These are phyloP conservation scores for Chrysogorgia sp. DNA, from an alignment of 92 coral and sea anemone genomes.

Conservation along the genomic window DNA sequence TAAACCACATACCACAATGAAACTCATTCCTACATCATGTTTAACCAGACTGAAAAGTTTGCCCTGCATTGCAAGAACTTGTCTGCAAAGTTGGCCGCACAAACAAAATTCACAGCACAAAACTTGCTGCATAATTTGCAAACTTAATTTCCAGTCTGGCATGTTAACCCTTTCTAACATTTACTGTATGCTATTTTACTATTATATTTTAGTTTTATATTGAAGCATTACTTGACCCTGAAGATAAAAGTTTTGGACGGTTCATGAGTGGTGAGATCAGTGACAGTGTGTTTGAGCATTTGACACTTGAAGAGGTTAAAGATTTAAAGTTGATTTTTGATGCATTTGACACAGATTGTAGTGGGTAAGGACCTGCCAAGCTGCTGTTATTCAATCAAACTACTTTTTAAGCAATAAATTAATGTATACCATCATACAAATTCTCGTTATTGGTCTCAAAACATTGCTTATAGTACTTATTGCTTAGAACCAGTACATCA, in stretches of 20 bases:
- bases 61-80: not conserved
- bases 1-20: too few species aligned
- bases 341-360: slow-evolving; percentile 89
- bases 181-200: not conserved
- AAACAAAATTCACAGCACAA: not conserved
- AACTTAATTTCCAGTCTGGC: not conserved
- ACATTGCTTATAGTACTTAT: not conserved
- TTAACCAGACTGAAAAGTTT: too few species aligned
- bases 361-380: slow-evolving; percentile 87
- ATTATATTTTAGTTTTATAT: not conserved
- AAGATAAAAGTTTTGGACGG: slow-evolving; percentile 68
- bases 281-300: slow-evolving; percentile 77
- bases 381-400: too few species aligned
- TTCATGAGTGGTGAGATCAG: slow-evolving; percentile 91
- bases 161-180: not conserved
- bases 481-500: too few species aligned
- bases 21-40: too few species aligned
- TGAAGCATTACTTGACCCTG: slow-evolving; percentile 81
- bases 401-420: not conserved
- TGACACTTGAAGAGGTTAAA: slow-evolving; percentile 91
- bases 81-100: not conserved
- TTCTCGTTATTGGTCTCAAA: not conserved
- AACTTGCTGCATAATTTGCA: slow-evolving; percentile 49
- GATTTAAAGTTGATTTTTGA: slow-evolving; percentile 91
- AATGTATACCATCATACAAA: not conserved